Conservation (phyloP, 2,888 invertebrate species). For the Tupiocoris notatus region DNA sequence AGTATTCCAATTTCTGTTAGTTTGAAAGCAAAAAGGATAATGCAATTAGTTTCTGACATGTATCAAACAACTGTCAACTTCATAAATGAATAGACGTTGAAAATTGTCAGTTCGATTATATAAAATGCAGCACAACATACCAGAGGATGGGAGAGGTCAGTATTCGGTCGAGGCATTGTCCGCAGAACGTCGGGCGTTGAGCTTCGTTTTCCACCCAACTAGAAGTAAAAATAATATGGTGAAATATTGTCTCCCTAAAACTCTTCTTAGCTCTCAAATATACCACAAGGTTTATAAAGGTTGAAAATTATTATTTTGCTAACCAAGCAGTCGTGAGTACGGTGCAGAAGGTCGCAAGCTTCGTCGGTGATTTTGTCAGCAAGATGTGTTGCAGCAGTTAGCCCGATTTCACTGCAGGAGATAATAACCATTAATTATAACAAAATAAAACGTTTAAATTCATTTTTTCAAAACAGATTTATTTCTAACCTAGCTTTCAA, state of each 20-base stretch:
- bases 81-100: no score
- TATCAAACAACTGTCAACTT: conserved; percentile 33
- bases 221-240: no score
- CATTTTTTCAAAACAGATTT: background rate
- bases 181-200: conserved; percentile 64
- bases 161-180: conserved; percentile 58
- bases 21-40: no score
- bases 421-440: background rate
- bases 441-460: background rate
- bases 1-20: conserved; percentile 92
- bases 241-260: background rate
- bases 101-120: conserved; percentile 2
- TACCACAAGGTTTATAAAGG: no score
- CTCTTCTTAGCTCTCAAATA: no score
- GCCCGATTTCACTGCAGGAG: conserved; percentile 68
- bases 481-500: conserved; percentile 70
- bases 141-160: conserved; percentile 62
- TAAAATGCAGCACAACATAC: conserved; percentile 54
- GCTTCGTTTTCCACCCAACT: conserved; percentile 58
- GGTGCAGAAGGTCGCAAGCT: conserved; percentile 74
- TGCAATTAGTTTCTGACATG: no score
- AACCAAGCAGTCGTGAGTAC: conserved; percentile 72
- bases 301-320: conserved; percentile 52
- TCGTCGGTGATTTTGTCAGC: conserved; percentile 78
- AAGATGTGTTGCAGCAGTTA: conserved; percentile 74